These are phyloP conservation scores for Esox masquinongy DNA, from an alignment of 2,797 vertebrate species.

Conservation along the genomic window DNA sequence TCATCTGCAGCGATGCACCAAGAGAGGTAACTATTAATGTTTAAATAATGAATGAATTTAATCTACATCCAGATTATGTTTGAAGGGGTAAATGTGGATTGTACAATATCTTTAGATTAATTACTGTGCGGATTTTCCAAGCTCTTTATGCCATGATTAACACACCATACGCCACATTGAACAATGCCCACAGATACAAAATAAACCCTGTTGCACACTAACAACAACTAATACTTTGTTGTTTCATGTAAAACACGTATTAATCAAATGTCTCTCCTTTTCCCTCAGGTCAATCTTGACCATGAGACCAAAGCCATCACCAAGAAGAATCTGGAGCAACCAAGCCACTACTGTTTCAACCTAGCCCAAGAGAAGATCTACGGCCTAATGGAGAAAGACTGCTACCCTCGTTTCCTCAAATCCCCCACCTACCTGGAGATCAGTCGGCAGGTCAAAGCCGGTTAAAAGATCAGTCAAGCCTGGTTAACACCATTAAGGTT, in stretches of 20 bases:
- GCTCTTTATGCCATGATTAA: no score
- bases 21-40: conserved; percentile 82
- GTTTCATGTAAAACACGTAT: background rate
- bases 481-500: background rate
- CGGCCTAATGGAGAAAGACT: conserved; percentile 94
- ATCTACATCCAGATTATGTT: background rate
- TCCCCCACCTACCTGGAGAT: conserved; percentile 74
- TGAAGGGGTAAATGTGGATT: background rate
- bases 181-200: background rate
- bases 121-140: no score
- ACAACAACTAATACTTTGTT: background rate
- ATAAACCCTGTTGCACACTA: background rate
- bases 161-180: no score
- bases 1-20: conserved; percentile 86
- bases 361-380: conserved; percentile 86
- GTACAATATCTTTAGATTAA: no score
- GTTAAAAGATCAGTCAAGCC: conserved; percentile 30
- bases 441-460: conserved; percentile 53
- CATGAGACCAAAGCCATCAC: conserved; percentile 85
- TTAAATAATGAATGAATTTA: background rate
- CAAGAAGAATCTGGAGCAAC: conserved; percentile 69
- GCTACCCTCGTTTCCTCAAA: conserved; percentile 90
- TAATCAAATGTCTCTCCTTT: conserved; percentile 14
- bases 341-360: conserved; percentile 76
- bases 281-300: conserved; percentile 88